These are phyloP conservation scores for Solenopsis fugax DNA, from an alignment of 1,140 invertebrate species.

Conservation along the genomic window DNA sequence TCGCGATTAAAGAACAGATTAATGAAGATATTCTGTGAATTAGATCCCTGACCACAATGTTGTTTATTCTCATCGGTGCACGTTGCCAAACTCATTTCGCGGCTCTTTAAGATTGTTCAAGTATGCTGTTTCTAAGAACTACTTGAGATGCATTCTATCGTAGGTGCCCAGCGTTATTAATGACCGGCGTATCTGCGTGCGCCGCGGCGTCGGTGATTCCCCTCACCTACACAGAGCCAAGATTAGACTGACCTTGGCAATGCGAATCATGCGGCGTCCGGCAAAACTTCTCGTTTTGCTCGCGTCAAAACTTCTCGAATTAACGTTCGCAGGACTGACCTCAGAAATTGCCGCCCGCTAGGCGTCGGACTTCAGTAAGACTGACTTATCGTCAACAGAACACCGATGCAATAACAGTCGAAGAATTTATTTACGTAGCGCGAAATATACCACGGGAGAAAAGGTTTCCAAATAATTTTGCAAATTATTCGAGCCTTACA, in stretches of 20 bases:
- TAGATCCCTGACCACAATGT: neutral
- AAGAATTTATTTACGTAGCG: constrained; percentile 15
- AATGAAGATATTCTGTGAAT: constrained; percentile 13
- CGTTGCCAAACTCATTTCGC: constrained; percentile 29
- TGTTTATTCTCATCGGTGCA: constrained; percentile 20
- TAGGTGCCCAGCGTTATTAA: constrained; percentile 35
- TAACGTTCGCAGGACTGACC: constrained; percentile 26
- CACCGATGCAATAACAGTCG: neutral
- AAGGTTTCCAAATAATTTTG: neutral
- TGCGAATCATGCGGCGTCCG: constrained; percentile 19
- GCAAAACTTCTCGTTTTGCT: constrained; percentile 48
- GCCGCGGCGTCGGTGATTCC: constrained; percentile 28
- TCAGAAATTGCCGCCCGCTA: constrained; percentile 46
- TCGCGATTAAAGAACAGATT: neutral
- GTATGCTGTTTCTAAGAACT: constrained; percentile 50
- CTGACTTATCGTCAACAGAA: constrained; percentile 12
- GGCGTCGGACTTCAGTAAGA: constrained; percentile 29
- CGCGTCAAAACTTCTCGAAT: constrained; percentile 48
- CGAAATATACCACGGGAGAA: neutral
- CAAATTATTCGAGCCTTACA: neutral
- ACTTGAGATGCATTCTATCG: constrained; percentile 37
- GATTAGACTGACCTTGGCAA: constrained; percentile 73
- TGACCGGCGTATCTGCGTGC: constrained; percentile 13
- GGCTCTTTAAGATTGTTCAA: constrained; percentile 16
- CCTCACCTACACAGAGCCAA: constrained; percentile 48